Conservation (phyloP, 2,888 invertebrate species). For the Dorcus parallelipipedus region DNA sequence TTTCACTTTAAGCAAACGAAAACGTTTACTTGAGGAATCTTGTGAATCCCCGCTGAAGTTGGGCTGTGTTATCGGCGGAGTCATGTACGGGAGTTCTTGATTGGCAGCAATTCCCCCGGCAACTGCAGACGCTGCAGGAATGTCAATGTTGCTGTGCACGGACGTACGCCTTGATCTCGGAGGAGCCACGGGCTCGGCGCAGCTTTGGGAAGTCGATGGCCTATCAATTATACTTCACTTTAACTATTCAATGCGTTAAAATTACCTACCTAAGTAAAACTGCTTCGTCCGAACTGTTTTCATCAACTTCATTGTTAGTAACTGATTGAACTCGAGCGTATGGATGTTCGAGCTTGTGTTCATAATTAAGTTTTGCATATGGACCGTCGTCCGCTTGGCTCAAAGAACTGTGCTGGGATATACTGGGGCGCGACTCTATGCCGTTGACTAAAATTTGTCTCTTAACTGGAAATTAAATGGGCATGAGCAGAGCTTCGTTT, state of each 20-base stretch:
- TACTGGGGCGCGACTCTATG: slow-evolving; percentile 49
- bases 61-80: slow-evolving; percentile 63
- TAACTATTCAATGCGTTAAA: not conserved
- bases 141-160: slow-evolving; percentile 56
- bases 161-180: slow-evolving; percentile 53
- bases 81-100: slow-evolving; percentile 86
- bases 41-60: slow-evolving; percentile 90
- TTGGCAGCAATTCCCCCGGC: slow-evolving; percentile 82
- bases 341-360: slow-evolving; percentile 58
- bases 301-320: slow-evolving; percentile 24
- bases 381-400: slow-evolving; percentile 55
- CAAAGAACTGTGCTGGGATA: slow-evolving; percentile 60
- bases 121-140: slow-evolving; percentile 84
- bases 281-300: slow-evolving; percentile 30
- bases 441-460: slow-evolving; percentile 40
- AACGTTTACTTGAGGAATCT: slow-evolving; percentile 72
- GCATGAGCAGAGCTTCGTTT: not conserved
- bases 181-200: slow-evolving; percentile 48
- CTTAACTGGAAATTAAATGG: slow-evolving; percentile 32
- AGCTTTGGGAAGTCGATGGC: slow-evolving; percentile 30
- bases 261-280: slow-evolving; percentile 17
- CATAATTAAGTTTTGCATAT: slow-evolving; percentile 66
- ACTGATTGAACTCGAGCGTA: slow-evolving; percentile 69
- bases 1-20: not conserved
- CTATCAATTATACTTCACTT: not conserved